phyloP scores from a whole-genome alignment of 2,797 vertebrate genomes.

The Sebastes taczanowskii region DNA sequence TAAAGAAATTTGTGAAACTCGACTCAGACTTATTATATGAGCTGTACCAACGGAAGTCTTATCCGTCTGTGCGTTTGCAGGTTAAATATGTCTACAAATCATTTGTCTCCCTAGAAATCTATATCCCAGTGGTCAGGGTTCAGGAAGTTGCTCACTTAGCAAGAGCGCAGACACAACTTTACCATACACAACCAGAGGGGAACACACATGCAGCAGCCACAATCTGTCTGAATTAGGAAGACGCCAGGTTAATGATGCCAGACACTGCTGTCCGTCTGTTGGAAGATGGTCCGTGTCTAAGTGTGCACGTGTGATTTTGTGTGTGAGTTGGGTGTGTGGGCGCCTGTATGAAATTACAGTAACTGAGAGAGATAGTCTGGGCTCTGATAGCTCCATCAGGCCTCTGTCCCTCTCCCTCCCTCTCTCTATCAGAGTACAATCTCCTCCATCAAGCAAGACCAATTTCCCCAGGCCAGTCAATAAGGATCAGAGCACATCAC shows the following conservation, averaged over 20 bases:
- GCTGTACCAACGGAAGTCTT: not conserved
- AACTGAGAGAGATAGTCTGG: constrained; percentile 60
- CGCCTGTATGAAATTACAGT: constrained; percentile 70
- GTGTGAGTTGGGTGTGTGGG: constrained; percentile 15
- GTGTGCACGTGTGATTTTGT: constrained; percentile 33
- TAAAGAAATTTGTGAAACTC: not conserved
- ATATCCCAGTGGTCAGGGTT: constrained; percentile 29
- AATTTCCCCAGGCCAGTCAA: constrained; percentile 64
- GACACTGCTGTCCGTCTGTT: constrained; percentile 68
- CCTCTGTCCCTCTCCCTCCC: constrained; percentile 10
- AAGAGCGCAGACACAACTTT: constrained; percentile 27
- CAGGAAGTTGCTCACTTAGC: constrained; percentile 42
- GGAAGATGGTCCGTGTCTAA: constrained; percentile 57
- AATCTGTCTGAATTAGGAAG: constrained; percentile 70
- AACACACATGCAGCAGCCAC: constrained; percentile 6
- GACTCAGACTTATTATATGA: not conserved
- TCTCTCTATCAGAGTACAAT: constrained; percentile 37
- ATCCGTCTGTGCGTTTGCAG: not conserved
- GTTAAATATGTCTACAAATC: constrained; percentile 16
- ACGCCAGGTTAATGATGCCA: constrained; percentile 73
- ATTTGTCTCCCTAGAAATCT: constrained; percentile 27
- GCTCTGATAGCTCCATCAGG: constrained; percentile 57
- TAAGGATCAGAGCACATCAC: constrained; percentile 49
- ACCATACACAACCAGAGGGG: not conserved
- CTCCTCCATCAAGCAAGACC: constrained; percentile 58